phyloP scores from a whole-genome alignment of 1,140 invertebrate species.

The Bombus superbus region DNA sequence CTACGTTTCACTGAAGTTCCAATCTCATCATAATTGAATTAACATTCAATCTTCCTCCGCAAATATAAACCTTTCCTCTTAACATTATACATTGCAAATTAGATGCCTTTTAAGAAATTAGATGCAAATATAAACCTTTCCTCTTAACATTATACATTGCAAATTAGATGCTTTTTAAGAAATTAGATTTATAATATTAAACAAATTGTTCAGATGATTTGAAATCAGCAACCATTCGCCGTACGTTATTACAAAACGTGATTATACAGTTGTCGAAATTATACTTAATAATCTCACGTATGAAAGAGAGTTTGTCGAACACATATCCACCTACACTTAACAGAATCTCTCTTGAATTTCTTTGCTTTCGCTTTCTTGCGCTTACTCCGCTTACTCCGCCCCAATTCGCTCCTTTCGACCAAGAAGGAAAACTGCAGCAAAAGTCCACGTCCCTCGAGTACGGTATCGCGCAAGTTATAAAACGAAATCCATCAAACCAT shows the following conservation, averaged over 20 bases:
- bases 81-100: neutral
- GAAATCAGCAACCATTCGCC: no score
- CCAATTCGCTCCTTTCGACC: neutral
- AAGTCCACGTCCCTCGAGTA: neutral
- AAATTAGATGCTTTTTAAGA: no score
- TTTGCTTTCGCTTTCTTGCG: neutral
- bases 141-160: no score
- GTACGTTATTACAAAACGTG: neutral
- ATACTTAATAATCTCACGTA: neutral
- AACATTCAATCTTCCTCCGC: no score
- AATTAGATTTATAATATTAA: neutral
- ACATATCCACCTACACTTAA: neutral
- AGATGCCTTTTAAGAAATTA: neutral
- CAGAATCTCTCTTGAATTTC: neutral
- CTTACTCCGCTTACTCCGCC: neutral
- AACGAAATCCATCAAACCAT: constrained; percentile 30
- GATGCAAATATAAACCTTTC: no score
- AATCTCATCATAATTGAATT: no score
- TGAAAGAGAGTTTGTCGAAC: neutral
- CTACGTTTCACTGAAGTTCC: no score
- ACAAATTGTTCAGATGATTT: no score
- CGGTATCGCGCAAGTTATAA: constrained; percentile 9
- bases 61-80: neutral
- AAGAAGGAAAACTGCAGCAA: neutral
- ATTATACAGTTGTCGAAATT: neutral